Base-by-base conservation (phyloP, 2,113 vertebrate genomes). In the Lophius piscatorius region DNA sequence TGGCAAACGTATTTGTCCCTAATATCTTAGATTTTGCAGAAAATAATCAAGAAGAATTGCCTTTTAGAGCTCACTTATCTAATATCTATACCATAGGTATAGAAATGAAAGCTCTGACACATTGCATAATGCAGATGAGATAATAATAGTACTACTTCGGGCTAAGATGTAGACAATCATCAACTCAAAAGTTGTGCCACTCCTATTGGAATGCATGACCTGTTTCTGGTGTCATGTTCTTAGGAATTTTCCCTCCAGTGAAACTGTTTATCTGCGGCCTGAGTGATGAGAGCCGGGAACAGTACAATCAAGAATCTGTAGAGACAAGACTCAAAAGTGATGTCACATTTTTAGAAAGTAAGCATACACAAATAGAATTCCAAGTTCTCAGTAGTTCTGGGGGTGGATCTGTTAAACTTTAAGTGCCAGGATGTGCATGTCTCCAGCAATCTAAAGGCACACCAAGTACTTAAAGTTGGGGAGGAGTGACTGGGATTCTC, bases 161-260 rank as follows among this genome's bases (percentile, higher is more conserved):
- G 11, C 11, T 10, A 8, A 31, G 2, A 31, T 3, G 11, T 31
- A 10, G 29, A 31, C 41, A 80, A 63, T 69, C 41, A 51, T 72
- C 74, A 63, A 51, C 50, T 69, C 17, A 47, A 29, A 58, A 63
- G 33, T 59, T 45, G 28, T 36, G 57, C 67, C 78, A 79, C 76
- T 67, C 71, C 69, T 63, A 41, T 39, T 68, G 70, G 60, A 83
- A 68, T 69, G 57, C 60, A 60, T 41, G 31, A 71, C 66, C 57
- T 66, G 74, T 65, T 66, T 41, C 42, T 51, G 56, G 47, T 76
- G 72, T 78, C 71, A 50, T 61, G 47, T 70, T 70, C 44, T 55
- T 63, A 72, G 74, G 77, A 85, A 86, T 80, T 41, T 71, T 68
- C 61, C 76, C 82, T 76, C 49, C 16, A 18, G 59, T 78, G 41